These are phyloP conservation scores for Uropsilus gracilis DNA, from an alignment of 2,113 vertebrate genomes.

Conservation along the genomic window DNA sequence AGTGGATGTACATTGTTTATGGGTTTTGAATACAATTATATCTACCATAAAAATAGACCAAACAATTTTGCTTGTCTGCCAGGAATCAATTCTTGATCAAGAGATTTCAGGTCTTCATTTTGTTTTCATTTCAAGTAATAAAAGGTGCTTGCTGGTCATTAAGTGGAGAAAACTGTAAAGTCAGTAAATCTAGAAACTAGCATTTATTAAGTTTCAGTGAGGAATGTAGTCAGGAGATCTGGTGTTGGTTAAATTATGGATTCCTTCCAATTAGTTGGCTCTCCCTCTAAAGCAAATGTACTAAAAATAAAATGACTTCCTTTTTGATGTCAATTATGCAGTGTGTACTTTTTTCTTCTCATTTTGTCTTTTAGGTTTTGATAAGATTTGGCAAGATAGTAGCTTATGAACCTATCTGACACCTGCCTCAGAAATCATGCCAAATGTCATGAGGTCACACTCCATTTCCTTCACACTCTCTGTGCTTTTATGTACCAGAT, in stretches of 20 bases:
- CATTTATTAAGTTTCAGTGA: constrained; percentile 78
- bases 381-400: constrained; percentile 81
- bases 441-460: constrained; percentile 73
- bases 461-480: constrained; percentile 74
- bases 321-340: constrained; percentile 78
- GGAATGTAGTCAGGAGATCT: constrained; percentile 50
- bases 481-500: constrained; percentile 66
- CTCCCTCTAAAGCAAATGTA: constrained; percentile 72
- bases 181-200: constrained; percentile 78
- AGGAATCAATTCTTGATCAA: constrained; percentile 84
- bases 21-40: constrained; percentile 83
- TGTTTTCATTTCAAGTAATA: constrained; percentile 79
- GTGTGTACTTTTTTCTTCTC: constrained; percentile 59
- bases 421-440: constrained; percentile 77
- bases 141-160: constrained; percentile 80
- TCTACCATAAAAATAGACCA: constrained; percentile 84
- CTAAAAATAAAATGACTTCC: constrained; percentile 82
- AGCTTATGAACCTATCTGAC: constrained; percentile 70
- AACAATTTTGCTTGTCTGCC: constrained; percentile 82
- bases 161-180: constrained; percentile 71
- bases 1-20: constrained; percentile 82
- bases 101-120: constrained; percentile 79
- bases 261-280: constrained; percentile 76
- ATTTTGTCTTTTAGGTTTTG: constrained; percentile 78
- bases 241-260: constrained; percentile 79